These are phyloP conservation scores for Drosophila tsacasi DNA, from an alignment of 1,140 invertebrate genomes.

Conservation along the genomic window DNA sequence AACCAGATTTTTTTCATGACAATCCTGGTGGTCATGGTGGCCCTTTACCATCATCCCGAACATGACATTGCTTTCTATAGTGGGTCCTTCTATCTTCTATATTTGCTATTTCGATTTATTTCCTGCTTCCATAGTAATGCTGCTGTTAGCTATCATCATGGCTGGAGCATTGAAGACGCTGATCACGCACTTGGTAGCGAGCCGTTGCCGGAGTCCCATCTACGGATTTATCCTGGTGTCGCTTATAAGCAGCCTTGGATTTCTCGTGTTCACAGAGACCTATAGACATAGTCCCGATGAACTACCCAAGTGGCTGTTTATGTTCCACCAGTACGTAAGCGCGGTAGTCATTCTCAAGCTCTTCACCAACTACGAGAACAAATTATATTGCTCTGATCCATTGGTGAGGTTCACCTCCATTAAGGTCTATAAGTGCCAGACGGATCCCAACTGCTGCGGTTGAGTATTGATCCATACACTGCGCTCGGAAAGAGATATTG, in stretches of 20 bases:
- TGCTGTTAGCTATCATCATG: conserved; percentile 19
- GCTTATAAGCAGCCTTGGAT: conserved; percentile 8
- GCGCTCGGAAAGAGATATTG: background rate
- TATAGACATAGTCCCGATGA: background rate
- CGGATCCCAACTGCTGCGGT: conserved; percentile 62
- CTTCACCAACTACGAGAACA: conserved; percentile 27
- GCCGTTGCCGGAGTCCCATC: conserved; percentile 2
- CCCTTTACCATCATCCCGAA: conserved; percentile 22
- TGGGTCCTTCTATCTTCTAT: background rate
- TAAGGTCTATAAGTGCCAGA: conserved; percentile 26
- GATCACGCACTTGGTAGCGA: conserved; percentile 29
- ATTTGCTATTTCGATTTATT: background rate
- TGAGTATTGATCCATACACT: conserved; percentile 14
- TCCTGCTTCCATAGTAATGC: conserved; percentile 7
- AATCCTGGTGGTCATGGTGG: background rate
- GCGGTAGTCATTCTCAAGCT: conserved; percentile 40
- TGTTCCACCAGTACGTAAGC: conserved; percentile 30
- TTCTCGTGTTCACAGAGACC: conserved; percentile 24
- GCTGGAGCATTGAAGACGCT: conserved; percentile 16
- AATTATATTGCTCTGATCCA: conserved; percentile 33
- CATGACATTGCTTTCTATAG: background rate
- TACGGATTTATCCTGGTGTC: conserved; percentile 16
- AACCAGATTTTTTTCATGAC: background rate
- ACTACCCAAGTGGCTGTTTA: background rate
- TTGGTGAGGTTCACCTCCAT: conserved; percentile 46